Conservation (phyloP, 2,888 invertebrate species). For the Amiota mariae region DNA sequence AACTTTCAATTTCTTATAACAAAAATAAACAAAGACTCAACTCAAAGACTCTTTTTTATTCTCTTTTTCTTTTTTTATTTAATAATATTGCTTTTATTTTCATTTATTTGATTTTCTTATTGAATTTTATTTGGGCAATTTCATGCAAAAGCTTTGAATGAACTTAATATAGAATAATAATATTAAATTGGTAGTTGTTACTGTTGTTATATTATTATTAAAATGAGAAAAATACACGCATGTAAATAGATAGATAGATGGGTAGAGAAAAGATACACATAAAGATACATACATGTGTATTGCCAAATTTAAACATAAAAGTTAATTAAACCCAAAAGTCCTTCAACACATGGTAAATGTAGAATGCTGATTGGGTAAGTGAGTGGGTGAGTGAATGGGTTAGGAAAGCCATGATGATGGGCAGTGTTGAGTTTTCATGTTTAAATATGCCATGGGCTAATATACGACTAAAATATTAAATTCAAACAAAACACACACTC, state of each 20-base stretch:
- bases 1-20: slow-evolving; percentile 2
- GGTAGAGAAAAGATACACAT: too few relatives aligned
- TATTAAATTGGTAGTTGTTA: background rate
- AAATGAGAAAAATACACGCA: too few relatives aligned
- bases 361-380: too few relatives aligned
- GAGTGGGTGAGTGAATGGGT: too few relatives aligned
- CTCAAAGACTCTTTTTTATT: too few relatives aligned
- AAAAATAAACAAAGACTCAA: background rate
- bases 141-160: slow-evolving; percentile 1
- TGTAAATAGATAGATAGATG: background rate
- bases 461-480: slow-evolving; percentile 48
- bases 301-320: slow-evolving; percentile 63
- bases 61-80: background rate
- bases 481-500: slow-evolving; percentile 53
- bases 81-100: background rate
- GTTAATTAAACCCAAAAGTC: slow-evolving; percentile 61
- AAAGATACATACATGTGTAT: background rate
- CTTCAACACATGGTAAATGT: too few relatives aligned
- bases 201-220: background rate
- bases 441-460: slow-evolving; percentile 58
- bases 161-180: too few relatives aligned
- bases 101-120: background rate
- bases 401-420: too few relatives aligned
- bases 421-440: slow-evolving; percentile 58
- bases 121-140: slow-evolving; percentile 6